Evolutionary conservation across 2,888 invertebrate genomes (phyloP), one percentile per base, ranked within the genome.

Genomic region (Caenorhabditis drosophilae): DNA sequence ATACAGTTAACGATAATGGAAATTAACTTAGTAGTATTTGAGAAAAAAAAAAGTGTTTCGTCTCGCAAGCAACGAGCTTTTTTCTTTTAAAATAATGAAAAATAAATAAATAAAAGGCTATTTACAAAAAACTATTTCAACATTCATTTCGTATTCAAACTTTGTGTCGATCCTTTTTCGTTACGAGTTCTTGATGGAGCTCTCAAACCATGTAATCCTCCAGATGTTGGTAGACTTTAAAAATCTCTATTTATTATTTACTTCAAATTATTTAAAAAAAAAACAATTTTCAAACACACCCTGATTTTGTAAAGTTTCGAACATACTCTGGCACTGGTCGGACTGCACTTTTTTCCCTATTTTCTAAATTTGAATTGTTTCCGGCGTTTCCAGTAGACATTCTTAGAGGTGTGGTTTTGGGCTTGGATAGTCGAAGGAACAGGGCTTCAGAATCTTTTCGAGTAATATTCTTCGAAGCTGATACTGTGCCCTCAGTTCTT

Each of bases 181-280:
- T 31, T 27, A 12, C 63, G 57, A 18, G 52, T 57, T 41, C 54
- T 58, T 4, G 64, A 64, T 27, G 58, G 58, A 22, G 64, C 64
- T 45, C 64, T 58, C n/a, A 64, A 54, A 40, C 64, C 64, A 41
- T 64, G 58, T 34, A 54, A 47, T 26, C 64, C 64, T 41, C 54
- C 64, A 9, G 50, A 31, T 4, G 58, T 51, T 38, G 64, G 57
- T 25, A 62, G 26, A 25, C 57, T 62, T 1, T 48, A 48, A 38
- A 15, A 44, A 9, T 27, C 7, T 7, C 15, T 12, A 6, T 26
- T 26, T 44, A 44, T 4, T 27, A 44, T 7, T 46, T n/a, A n/a
- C n/a, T n/a, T n/a, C n/a, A n/a, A n/a, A n/a, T n/a, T n/a, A n/a
- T 34, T 42, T 15, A 40, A 16, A 40, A 12, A 40, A 40, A 7